Base-by-base conservation (phyloP, 1,140 invertebrate genomes). In the Diplogasteroides magnus region DNA sequence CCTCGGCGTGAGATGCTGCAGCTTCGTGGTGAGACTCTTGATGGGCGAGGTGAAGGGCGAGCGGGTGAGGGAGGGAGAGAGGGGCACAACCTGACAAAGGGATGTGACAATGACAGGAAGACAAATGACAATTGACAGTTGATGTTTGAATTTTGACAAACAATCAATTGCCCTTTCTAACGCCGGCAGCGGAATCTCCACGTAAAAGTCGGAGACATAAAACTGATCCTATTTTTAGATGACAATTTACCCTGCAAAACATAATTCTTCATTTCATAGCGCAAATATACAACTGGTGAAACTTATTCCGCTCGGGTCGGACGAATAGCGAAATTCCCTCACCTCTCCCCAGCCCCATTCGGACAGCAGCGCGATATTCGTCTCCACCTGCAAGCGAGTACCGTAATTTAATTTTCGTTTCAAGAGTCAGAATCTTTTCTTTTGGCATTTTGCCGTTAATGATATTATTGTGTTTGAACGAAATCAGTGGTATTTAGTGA, bases 311-410 rank as follows among this genome's bases (percentile, higher is more conserved):
- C 37, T 29, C 55, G 55, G 31, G 64, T n/a, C 26, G 70, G 31
- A 2, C 71, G 74, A 23, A 65, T 75, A 3, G 66, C 29, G 29
- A 74, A 56, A 56, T 32, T 48, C 37, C 65, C 27, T 2, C 29
- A 31, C 14, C 71, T 65, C 73, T 31, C 76, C 76, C 66, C 75
- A 72, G 23, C 76, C 76, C 76, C 76, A 77, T 64, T 77, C 76
- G 23, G 60, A 48, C 57, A 75, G 69, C 32, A 75, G 59, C 67
- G 63, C 61, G 31, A 68, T 66, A 28, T 69, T 72, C 15, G 75
- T 71, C 57, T 76, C 92, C 91, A 83, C 93, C 91, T 69, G 77
- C 37, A 48, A 48, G n/a, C n/a, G n/a, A n/a, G n/a, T n/a, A n/a
- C n/a, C n/a, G n/a, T n/a, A n/a, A n/a, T n/a, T n/a, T n/a, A n/a